Percentiles rank a stretch among this genome's conserved stretches.
Evolutionary conservation across 2,113 vertebrate species (phyloP).

Genomic region (Salminus brasiliensis): DNA sequence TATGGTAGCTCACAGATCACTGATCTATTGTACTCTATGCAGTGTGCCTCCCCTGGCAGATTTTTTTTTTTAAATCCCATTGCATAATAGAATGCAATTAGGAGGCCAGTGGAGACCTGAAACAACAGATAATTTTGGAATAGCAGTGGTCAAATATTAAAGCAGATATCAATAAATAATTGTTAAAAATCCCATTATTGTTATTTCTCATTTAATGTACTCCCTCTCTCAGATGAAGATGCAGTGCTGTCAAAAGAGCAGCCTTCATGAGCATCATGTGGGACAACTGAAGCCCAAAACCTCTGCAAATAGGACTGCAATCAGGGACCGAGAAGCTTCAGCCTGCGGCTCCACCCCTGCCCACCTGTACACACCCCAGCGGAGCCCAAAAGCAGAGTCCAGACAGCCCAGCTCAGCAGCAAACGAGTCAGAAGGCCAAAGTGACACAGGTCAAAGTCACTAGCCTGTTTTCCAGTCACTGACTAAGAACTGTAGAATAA

Average conservation of each 20-base stretch:
- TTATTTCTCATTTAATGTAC: background rate
- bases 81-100: no score
- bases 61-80: no score
- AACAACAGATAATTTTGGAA: no score
- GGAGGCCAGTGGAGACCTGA: no score
- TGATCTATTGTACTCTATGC: no score
- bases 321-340: constrained; percentile 78
- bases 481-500: constrained; percentile 1
- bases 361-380: constrained; percentile 79
- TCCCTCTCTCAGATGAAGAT: constrained; percentile 76
- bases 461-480: background rate
- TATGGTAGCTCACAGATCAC: no score
- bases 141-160: no score
- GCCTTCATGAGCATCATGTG: constrained; percentile 68
- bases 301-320: constrained; percentile 79
- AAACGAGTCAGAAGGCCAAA: constrained; percentile 73
- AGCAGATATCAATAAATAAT: no score
- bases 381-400: constrained; percentile 68
- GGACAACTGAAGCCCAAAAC: constrained; percentile 86
- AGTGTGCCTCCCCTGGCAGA: no score
- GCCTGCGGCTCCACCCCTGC: constrained; percentile 76
- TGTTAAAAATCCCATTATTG: no score
- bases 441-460: constrained; percentile 70
- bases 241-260: constrained; percentile 76
- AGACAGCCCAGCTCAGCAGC: constrained; percentile 46